Base-by-base conservation (phyloP, 2,888 invertebrate species). In the Oligia fasciuncula region DNA sequence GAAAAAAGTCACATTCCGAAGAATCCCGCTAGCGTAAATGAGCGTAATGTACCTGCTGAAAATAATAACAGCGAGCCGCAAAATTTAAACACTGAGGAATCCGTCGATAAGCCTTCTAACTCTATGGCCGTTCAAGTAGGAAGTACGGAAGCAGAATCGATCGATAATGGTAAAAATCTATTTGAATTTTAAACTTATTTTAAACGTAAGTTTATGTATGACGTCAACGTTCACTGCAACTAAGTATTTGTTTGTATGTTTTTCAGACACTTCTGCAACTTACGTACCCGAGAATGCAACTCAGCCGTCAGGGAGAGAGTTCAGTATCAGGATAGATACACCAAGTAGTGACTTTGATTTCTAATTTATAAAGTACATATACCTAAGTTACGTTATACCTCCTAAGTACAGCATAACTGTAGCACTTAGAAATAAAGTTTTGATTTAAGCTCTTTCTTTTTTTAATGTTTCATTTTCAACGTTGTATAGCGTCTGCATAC, bases 341-440 rank as follows among this genome's bases (percentile, higher is more conserved):
- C 93, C 94, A 35, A 95, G 95, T 83, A 94, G 93, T 75, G 95
- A 95, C 83, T 96, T 96, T 86, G 95, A 95, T 75, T 95, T 94
- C 88, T 95, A 93, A 83, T 54, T 60, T 51, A 81, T 1, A 19
- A 29, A 46, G n/a, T 69, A 29, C 29, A 29, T 29, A 35, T 17
- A 17, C 6, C 6, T 71, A 71, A 19, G 19, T 62, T 71, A 54
- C 6, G 6, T 4, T 49, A 69, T 69, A 51, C 1, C 4, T 43
- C 29, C 0, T 72, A 78, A 63, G 49, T 66, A 60, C 40, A 82
- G 14, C 43, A 14, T 35, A 49, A 13, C 29, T 78, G 68, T 83
- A 71, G 54, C 19, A 46, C 40, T 74, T 73, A 49, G n/a, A 57
- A 86, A 80, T 85, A 83, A 83, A 83, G 29, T 40, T 40, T 54